Conservation (phyloP, 2,113 vertebrate species). For the Blennius ocellaris region DNA sequence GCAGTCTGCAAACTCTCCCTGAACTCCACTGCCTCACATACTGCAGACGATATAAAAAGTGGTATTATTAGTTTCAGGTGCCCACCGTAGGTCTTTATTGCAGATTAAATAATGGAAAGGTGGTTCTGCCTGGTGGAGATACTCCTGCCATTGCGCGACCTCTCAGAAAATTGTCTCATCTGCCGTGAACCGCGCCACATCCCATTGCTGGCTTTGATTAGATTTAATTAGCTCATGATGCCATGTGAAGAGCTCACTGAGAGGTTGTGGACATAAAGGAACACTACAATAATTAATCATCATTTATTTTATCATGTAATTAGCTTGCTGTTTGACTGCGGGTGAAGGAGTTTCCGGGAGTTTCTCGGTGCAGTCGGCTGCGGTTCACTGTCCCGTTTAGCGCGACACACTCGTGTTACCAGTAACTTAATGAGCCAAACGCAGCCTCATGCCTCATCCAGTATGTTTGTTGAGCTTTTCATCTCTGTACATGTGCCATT, state of each 20-base stretch:
- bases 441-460: not conserved
- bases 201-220: conserved; percentile 26
- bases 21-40: not conserved
- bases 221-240: conserved; percentile 34
- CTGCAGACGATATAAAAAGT: too few relatives aligned
- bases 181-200: not conserved
- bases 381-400: not conserved
- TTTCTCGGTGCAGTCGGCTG: conserved; percentile 1
- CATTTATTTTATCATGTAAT: conserved; percentile 30
- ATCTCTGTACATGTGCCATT: conserved; percentile 13
- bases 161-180: not conserved
- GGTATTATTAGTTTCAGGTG: conserved; percentile 3
- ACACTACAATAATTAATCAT: conserved; percentile 22
- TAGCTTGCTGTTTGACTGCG: conserved; percentile 15
- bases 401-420: not conserved
- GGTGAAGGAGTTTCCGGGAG: conserved; percentile 17
- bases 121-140: conserved; percentile 6
- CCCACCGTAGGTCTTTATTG: conserved; percentile 2
- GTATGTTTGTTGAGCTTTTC: conserved; percentile 4
- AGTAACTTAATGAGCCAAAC: conserved; percentile 7
- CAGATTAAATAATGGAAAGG: not conserved
- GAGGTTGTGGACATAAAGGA: conserved; percentile 11
- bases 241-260: conserved; percentile 11
- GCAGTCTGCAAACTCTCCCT: not conserved
- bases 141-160: not conserved